These are phyloP conservation scores for Gari tellinella DNA, from an alignment of 2,888 invertebrate species.

Conservation along the genomic window DNA sequence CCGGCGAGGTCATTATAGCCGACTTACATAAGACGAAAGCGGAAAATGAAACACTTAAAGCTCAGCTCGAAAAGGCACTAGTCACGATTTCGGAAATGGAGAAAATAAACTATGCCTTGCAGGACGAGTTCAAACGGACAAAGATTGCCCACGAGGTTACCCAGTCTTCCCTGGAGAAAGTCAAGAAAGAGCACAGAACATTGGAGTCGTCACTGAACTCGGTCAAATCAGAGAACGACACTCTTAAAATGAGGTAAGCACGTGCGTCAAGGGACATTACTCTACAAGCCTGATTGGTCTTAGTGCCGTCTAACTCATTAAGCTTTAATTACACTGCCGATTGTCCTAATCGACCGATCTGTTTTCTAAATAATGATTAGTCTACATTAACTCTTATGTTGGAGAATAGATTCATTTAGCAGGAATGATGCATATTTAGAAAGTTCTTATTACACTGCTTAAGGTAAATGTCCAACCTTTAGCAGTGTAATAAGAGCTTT, in stretches of 20 bases:
- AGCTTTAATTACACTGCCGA: too few species aligned
- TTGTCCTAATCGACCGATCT: too few species aligned
- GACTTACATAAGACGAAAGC: conserved; percentile 71
- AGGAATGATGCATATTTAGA: too few species aligned
- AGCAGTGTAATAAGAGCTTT: too few species aligned
- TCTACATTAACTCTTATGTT: too few species aligned
- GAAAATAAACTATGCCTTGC: conserved; percentile 61
- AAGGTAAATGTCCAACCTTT: too few species aligned
- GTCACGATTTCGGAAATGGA: conserved; percentile 73
- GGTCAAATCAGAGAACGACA: conserved; percentile 74
- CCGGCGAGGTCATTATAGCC: conserved; percentile 72
- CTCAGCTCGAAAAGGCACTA: conserved; percentile 71
- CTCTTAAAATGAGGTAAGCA: conserved; percentile 72
- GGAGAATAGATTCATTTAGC: too few species aligned
- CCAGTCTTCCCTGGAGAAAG: conserved; percentile 72
- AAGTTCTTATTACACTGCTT: too few species aligned
- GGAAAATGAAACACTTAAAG: conserved; percentile 71
- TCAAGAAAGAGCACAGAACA: conserved; percentile 71
- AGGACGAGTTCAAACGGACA: conserved; percentile 76
- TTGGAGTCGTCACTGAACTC: conserved; percentile 69
- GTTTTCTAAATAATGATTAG: too few species aligned
- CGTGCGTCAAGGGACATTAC: too few species aligned
- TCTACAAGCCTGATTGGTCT: too few species aligned
- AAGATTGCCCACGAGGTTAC: conserved; percentile 74
- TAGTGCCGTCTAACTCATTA: too few species aligned